A percentile compares a stretch with the other conserved stretches of the same genome.
Evolutionary conservation across 2,888 invertebrate species (phyloP).

Genomic region (Danaus chrysippus): DNA sequence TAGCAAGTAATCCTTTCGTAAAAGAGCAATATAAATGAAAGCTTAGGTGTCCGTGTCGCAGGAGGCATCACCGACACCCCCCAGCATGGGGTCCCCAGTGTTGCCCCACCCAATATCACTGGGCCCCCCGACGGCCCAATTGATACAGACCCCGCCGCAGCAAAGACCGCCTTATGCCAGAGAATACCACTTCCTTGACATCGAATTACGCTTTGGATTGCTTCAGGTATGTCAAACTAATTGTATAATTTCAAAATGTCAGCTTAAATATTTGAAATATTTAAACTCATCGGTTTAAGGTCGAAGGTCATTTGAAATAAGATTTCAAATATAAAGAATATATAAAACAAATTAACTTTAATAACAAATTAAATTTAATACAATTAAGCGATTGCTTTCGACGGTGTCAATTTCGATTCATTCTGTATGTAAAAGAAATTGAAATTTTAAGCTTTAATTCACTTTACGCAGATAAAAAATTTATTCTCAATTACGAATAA

Average conservation of each 20-base stretch:
- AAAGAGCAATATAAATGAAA: too few species aligned
- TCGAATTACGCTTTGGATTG: slow-evolving; percentile 95
- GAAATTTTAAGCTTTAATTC: too few species aligned
- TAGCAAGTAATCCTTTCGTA: too few species aligned
- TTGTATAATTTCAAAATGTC: neutral
- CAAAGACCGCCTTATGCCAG: slow-evolving; percentile 83
- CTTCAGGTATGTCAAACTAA: slow-evolving; percentile 85
- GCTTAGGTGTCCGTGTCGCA: slow-evolving; percentile 25
- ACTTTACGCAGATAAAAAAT: too few species aligned
- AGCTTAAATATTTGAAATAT: neutral
- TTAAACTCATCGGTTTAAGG: neutral
- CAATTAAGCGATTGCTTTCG: too few species aligned
- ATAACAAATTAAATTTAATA: too few species aligned
- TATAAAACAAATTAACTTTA: too few species aligned
- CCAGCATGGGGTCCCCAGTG: slow-evolving; percentile 45
- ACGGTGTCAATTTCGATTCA: too few species aligned
- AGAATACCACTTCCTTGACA: slow-evolving; percentile 93
- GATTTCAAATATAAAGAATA: neutral
- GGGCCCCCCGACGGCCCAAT: slow-evolving; percentile 47
- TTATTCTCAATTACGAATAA: too few species aligned
- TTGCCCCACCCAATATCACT: slow-evolving; percentile 51
- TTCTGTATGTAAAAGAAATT: too few species aligned
- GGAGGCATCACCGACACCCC: slow-evolving; percentile 46
- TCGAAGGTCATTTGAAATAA: neutral
- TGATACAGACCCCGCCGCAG: slow-evolving; percentile 42